phyloP scores from a whole-genome alignment of 1,140 invertebrate species.

The Bombus confusus region DNA sequence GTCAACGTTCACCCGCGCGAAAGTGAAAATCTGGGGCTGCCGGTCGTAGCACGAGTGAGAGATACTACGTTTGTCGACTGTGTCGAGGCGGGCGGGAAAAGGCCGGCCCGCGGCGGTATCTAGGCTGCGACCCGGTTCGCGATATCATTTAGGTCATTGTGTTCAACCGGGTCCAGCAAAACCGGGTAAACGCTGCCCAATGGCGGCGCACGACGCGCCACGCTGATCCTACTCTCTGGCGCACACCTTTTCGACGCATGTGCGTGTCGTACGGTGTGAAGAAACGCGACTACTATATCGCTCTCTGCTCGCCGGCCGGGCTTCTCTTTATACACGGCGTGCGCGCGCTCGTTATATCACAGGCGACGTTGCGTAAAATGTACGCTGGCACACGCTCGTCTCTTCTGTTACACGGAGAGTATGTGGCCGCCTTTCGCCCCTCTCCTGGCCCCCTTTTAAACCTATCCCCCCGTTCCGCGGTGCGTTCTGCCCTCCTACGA shows the following conservation, averaged over 20 bases:
- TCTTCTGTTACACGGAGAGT: constrained; percentile 49
- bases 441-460: constrained; percentile 63
- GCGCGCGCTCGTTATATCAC: constrained; percentile 63
- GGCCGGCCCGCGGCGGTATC: constrained; percentile 69
- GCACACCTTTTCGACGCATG: constrained; percentile 35
- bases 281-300: not conserved
- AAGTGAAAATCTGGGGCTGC: constrained; percentile 66
- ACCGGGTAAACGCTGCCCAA: constrained; percentile 71
- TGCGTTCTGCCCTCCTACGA: not conserved
- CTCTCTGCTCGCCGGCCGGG: not conserved
- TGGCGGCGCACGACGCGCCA: constrained; percentile 32
- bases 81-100: constrained; percentile 48
- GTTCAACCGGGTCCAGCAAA: constrained; percentile 70
- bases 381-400: constrained; percentile 59
- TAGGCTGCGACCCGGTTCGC: constrained; percentile 76
- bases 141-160: constrained; percentile 77
- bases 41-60: constrained; percentile 51
- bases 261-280: not conserved
- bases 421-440: constrained; percentile 67
- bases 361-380: constrained; percentile 75
- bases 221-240: constrained; percentile 8
- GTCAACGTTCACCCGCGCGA: constrained; percentile 71
- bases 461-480: not conserved
- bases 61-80: constrained; percentile 62
- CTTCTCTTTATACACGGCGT: constrained; percentile 1